Base-by-base conservation (phyloP, 1,140 invertebrate species). In the Cheumatopsyche charites region DNA sequence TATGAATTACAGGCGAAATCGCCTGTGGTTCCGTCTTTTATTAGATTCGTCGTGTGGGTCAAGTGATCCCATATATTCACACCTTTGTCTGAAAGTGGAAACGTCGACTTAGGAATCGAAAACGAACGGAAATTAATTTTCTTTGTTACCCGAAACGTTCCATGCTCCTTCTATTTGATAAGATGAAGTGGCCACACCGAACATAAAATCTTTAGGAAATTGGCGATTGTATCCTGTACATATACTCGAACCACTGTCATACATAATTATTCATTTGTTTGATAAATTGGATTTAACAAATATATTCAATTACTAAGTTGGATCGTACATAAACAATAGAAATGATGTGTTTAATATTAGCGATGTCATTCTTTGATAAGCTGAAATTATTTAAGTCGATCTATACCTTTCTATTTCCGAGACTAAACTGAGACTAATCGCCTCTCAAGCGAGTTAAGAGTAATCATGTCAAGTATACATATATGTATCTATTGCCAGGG, bases 1-100 rank as follows among this genome's bases (percentile, higher is more conserved):
- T 89, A 90, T 26, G 87, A 88, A 78, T 89, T 83, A 75, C 84
- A 86, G 0, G 88, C 86, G 13, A 88, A 75, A 77, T 89, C 86
- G 1, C 86, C 88, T 43, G 76, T 71, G 13, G 29, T 61, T 23
- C 79, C 76, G 66, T 84, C 80, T 0, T 52, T 70, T n/a, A 86
- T 77, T 3, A 76, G 78, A 25, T 80, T 79, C n/a, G 70, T 74
- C 66, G 7, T 76, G 70, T 85, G 82, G 1, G 78, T 78, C 49
- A 81, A 82, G 11, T 77, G 78, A 77, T 88, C 87, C 85, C 85
- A 79, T 78, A 77, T 77, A 47, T 76, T 80, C 71, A 77, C 77
- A 43, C 78, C 78, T 77, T 82, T 82, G 15, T 77, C 81, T 75
- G 61, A 55, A 75, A 45, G 1, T 7, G 23, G 36, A 29, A 26